Conservation (phyloP, 2,113 vertebrate species). For the Gavia stellata region DNA sequence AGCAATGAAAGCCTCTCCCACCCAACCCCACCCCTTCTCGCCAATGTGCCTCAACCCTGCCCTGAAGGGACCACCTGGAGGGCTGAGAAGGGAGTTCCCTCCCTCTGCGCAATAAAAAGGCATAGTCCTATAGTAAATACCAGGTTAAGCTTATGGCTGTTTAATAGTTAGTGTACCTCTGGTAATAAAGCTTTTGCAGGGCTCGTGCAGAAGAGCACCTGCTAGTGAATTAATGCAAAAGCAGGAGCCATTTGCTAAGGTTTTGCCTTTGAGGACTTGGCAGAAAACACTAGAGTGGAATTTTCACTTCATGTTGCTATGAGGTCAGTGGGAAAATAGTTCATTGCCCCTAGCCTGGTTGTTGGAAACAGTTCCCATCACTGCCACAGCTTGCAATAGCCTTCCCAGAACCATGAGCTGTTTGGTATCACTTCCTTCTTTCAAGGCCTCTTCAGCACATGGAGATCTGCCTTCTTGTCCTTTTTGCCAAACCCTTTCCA, state of each 20-base stretch:
- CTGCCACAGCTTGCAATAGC: background rate
- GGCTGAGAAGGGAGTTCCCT: conserved; percentile 59
- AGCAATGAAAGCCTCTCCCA: conserved; percentile 51
- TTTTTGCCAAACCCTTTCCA: background rate
- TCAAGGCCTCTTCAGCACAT: background rate
- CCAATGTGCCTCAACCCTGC: conserved; percentile 49
- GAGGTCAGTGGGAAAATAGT: background rate
- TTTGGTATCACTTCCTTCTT: background rate
- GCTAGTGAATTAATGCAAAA: background rate
- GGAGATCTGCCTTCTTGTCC: background rate
- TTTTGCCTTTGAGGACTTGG: background rate
- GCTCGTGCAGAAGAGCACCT: background rate
- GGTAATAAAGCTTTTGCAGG: background rate
- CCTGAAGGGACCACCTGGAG: conserved; percentile 66
- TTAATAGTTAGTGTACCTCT: background rate
- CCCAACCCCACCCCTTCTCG: conserved; percentile 43
- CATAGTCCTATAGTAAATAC: conserved; percentile 3
- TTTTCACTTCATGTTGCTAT: background rate
- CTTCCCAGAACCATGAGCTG: background rate
- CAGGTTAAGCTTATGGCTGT: background rate
- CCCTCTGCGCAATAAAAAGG: background rate
- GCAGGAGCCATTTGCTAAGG: background rate
- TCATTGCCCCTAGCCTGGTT: background rate
- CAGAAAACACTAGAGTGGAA: background rate
- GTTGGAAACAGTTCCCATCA: background rate